Evolutionary conservation across 2,888 invertebrate genomes (phyloP).

Genomic region (Xanthia icteritia): DNA sequence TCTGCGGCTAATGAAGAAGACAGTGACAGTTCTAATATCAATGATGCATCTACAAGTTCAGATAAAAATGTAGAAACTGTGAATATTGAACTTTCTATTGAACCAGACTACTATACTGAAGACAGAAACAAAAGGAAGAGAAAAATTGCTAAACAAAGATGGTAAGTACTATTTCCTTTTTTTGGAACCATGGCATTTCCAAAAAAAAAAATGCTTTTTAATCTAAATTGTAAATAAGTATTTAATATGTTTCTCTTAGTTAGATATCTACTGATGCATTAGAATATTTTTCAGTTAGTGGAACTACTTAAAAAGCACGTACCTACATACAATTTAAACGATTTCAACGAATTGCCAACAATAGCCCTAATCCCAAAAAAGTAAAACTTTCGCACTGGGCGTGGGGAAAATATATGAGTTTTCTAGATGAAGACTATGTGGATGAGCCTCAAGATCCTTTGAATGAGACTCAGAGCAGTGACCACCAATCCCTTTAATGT

Average conservation of each 20-base stretch:
- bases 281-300: background rate
- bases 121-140: background rate
- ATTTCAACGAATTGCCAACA: background rate
- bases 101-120: background rate
- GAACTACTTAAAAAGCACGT: background rate
- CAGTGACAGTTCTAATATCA: background rate
- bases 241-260: background rate
- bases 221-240: background rate
- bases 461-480: background rate
- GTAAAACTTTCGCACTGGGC: background rate
- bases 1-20: background rate
- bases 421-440: background rate
- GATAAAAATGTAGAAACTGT: background rate
- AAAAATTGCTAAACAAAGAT: background rate
- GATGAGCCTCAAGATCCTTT: background rate
- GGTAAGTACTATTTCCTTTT: background rate
- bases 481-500: background rate
- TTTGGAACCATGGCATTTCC: background rate
- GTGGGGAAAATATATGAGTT: background rate
- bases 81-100: background rate
- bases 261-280: background rate
- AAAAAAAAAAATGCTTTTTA: background rate
- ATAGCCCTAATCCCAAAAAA: background rate
- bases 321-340: background rate
- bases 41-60: background rate